Base-by-base conservation (phyloP, 2,888 invertebrate genomes). In the Plusia festucae region DNA sequence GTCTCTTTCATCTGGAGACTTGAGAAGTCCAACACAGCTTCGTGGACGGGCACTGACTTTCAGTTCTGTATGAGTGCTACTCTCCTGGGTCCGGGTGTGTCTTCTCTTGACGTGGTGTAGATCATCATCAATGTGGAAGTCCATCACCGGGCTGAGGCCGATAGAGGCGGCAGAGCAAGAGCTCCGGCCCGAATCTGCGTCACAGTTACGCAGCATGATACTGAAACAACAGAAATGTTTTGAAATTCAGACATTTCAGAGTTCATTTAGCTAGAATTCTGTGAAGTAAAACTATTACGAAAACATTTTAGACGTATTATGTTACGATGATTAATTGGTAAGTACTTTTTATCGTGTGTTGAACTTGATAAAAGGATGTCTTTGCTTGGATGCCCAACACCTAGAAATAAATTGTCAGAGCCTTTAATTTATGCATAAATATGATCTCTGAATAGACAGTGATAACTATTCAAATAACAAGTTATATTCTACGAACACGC, bases 51-150 rank as follows among this genome's bases (percentile, higher is more conserved):
- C 85, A 77, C 93, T 93, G 18, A 95, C 92, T 87, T 95, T 90
- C 52, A 96, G 90, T 75, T 96, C 95, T 84, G 95, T 95, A 80
- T 95, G 95, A 60, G 94, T 94, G 76, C 91, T 90, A 6, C 91
- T 91, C 82, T 95, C 94, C 68, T 93, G 79, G 49, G 76, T 93
- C 76, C 92, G 87, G 7, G 78, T 68, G 52, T 84, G 81, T 64
- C 82, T 73, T 65, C 79, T 80, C 75, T 83, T 84, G 11, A 86
- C 75, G n/a, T 78, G 81, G 32, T 79, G 57, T 7, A 60, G 22
- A 24, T 84, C 68, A 59, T 79, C 85, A 8, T 86, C 84, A 64
- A 87, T 67, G 24, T 76, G 85, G 62, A 85, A 83, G 76, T 93
- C 90, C 76, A 91, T 88, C 18, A 90, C 81, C 1, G 94, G 93